Evolutionary conservation across 2,113 vertebrate species (phyloP).

Genomic region (Actenoides hombroni): DNA sequence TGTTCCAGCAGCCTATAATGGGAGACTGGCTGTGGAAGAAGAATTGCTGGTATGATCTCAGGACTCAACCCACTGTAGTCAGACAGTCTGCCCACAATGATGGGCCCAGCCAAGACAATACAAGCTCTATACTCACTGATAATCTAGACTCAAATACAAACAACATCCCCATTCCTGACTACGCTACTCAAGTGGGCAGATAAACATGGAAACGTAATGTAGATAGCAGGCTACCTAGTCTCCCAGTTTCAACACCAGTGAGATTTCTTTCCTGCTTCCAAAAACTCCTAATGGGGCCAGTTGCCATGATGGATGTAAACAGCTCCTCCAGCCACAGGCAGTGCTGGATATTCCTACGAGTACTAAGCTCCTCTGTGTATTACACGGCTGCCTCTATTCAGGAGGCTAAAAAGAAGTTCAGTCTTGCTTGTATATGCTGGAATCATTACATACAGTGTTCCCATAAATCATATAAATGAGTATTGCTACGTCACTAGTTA

Average conservation of each 20-base stretch:
- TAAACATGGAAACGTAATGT: background rate
- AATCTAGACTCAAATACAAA: slow-evolving; percentile 12
- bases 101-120: slow-evolving; percentile 55
- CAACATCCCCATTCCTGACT: background rate
- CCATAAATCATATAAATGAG: slow-evolving; percentile 58
- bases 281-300: background rate
- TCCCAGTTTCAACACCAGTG: background rate
- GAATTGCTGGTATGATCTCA: slow-evolving; percentile 70
- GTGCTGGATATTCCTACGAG: slow-evolving; percentile 24
- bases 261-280: background rate
- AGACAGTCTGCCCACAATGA: slow-evolving; percentile 69
- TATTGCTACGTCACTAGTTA: slow-evolving; percentile 22
- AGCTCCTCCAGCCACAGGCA: slow-evolving; percentile 39
- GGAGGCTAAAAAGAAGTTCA: slow-evolving; percentile 58
- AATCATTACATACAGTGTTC: slow-evolving; percentile 24
- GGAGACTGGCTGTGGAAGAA: slow-evolving; percentile 55
- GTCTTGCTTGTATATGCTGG: slow-evolving; percentile 62
- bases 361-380: slow-evolving; percentile 42
- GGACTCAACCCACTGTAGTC: slow-evolving; percentile 64
- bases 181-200: background rate
- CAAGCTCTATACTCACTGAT: slow-evolving; percentile 40
- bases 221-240: background rate
- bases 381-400: slow-evolving; percentile 56
- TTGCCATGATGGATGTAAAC: slow-evolving; percentile 36
- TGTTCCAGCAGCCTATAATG: slow-evolving; percentile 48